Conservation (phyloP, 2,888 invertebrate species). For the Nasonia oneida region DNA sequence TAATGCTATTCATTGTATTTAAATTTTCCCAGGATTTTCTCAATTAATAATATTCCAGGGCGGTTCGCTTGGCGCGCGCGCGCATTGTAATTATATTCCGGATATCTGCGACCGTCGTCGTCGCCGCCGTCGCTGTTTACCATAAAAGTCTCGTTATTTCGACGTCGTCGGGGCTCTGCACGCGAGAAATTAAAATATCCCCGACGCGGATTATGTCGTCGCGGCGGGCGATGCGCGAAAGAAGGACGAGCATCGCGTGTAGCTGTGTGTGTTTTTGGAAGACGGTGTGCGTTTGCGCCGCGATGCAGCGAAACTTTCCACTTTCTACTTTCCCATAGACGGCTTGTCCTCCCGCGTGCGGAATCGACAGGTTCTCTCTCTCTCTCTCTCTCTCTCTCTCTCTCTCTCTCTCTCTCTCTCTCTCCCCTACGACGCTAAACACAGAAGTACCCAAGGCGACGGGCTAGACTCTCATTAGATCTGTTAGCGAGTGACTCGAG, state of each 20-base stretch:
- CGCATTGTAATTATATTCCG: slow-evolving; percentile 9
- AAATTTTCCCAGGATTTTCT: slow-evolving; percentile 19
- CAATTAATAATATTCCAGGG: slow-evolving; percentile 16
- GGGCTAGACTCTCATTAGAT: slow-evolving; percentile 5
- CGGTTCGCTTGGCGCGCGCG: background rate
- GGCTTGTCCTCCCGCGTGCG: background rate
- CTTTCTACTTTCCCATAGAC: slow-evolving; percentile 15
- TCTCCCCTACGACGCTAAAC: background rate
- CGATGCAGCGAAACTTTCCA: slow-evolving; percentile 10
- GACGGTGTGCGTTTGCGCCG: background rate
- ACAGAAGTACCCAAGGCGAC: background rate
- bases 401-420: background rate
- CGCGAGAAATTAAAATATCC: background rate
- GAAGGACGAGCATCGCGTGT: background rate
- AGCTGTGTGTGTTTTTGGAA: background rate
- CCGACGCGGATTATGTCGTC: slow-evolving; percentile 2
- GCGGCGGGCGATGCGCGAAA: background rate
- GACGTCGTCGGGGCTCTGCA: background rate
- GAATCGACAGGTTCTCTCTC: slow-evolving; percentile 8
- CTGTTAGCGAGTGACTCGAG: slow-evolving; percentile 4
- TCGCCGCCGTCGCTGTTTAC: background rate
- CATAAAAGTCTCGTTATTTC: slow-evolving; percentile 23
- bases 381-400: background rate
- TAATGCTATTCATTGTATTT: slow-evolving; percentile 23
- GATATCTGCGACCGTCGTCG: background rate